Evolutionary conservation across 2,888 invertebrate genomes (phyloP).

Genomic region (Caenorhabditis auriculariae): DNA sequence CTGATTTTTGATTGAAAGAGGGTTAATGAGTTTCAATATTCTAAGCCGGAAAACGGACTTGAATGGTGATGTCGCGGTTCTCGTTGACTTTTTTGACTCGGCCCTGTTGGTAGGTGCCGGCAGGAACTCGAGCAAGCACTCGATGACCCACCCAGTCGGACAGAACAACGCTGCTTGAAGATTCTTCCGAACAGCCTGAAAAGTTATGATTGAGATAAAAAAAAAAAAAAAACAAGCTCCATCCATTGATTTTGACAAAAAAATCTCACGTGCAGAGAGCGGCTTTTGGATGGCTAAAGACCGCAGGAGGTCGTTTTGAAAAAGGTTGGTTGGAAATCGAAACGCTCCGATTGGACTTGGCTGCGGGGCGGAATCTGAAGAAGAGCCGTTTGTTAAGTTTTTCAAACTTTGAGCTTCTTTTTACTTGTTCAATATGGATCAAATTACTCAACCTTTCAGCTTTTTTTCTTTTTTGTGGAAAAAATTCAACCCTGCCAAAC

Average conservation of each 20-base stretch:
- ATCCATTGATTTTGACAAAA: neutral
- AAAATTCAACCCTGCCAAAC: no score
- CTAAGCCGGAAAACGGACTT: conserved; percentile 32
- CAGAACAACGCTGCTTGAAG: conserved; percentile 9
- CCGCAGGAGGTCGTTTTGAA: conserved; percentile 22
- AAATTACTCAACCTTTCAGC: no score
- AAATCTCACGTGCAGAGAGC: conserved; percentile 20
- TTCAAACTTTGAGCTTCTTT: no score
- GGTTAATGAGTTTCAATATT: no score
- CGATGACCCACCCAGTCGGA: conserved; percentile 47
- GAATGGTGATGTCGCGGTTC: conserved; percentile 32
- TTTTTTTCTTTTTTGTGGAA: no score
- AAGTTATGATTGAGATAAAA: no score
- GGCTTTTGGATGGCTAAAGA: conserved; percentile 25
- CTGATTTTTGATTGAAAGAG: no score
- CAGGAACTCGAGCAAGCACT: conserved; percentile 43
- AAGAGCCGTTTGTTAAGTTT: no score
- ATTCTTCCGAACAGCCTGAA: neutral
- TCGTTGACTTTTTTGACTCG: conserved; percentile 25
- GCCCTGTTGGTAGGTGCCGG: conserved; percentile 38
- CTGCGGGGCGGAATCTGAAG: conserved; percentile 25
- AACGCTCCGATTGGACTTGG: conserved; percentile 26
- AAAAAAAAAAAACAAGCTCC: neutral
- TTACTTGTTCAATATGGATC: no score
- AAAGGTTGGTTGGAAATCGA: conserved; percentile 25